phyloP scores from a whole-genome alignment of 2,888 invertebrate species.

The Hartigia nigra region DNA sequence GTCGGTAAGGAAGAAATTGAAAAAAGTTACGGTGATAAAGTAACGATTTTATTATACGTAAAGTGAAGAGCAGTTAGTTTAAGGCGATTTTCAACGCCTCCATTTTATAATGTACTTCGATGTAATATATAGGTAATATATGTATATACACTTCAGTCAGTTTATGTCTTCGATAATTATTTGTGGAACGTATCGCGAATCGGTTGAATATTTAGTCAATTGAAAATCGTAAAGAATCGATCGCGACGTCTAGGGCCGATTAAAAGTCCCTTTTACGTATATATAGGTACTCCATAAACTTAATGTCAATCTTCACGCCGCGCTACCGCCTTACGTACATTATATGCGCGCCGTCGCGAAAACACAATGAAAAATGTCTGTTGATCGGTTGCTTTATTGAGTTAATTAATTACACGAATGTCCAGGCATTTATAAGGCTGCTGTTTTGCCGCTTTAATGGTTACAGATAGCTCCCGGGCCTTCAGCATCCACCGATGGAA shows the following conservation, averaged over 20 bases:
- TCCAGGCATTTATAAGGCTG: constrained; percentile 28
- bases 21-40: neutral
- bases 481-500: neutral
- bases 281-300: constrained; percentile 3
- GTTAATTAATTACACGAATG: constrained; percentile 32
- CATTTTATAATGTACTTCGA: neutral
- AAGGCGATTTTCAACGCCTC: neutral
- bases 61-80: neutral
- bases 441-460: constrained; percentile 12
- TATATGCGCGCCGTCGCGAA: constrained; percentile 19
- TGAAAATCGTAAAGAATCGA: neutral
- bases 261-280: neutral
- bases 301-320: constrained; percentile 44
- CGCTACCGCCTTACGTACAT: constrained; percentile 52
- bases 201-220: neutral
- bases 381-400: constrained; percentile 19
- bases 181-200: neutral
- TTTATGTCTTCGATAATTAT: neutral
- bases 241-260: neutral
- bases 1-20: neutral
- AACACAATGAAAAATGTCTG: constrained; percentile 26
- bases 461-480: neutral
- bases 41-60: neutral
- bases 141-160: neutral
- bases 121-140: neutral